These are phyloP conservation scores for Aspidapion aeneum DNA, from an alignment of 2,888 invertebrate genomes.

Conservation along the genomic window DNA sequence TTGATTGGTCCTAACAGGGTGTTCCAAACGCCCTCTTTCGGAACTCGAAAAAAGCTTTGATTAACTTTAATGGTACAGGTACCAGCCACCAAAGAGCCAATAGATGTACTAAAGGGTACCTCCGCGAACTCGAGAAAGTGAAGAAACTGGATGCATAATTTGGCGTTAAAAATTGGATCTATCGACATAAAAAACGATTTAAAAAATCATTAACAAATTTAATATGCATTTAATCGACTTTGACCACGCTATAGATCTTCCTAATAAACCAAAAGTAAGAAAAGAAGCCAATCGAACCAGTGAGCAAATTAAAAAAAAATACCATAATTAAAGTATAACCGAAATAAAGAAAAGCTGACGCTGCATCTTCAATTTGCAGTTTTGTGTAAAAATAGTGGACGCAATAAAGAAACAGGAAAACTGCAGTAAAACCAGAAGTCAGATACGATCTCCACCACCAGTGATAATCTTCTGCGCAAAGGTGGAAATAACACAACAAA, in stretches of 20 bases:
- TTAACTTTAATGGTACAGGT: conserved; percentile 96
- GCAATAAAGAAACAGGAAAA: conserved; percentile 96
- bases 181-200: too few relatives aligned
- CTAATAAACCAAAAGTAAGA: conserved; percentile 99
- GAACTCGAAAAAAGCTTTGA: conserved; percentile 98
- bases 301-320: conserved; percentile 95
- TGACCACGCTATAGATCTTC: conserved; percentile 97
- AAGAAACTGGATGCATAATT: too few relatives aligned
- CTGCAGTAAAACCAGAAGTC: conserved; percentile 95
- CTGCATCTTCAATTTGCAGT: conserved; percentile 89
- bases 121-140: conserved; percentile 99
- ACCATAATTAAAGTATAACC: conserved; percentile 99
- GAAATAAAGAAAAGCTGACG: conserved; percentile 96
- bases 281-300: conserved; percentile 96
- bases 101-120: conserved; percentile 95
- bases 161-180: too few relatives aligned
- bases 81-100: conserved; percentile 97
- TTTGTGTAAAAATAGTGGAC: conserved; percentile 98
- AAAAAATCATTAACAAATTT: too few relatives aligned
- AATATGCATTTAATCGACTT: conserved; percentile 88
- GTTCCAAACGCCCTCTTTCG: conserved; percentile 92
- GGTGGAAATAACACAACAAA: conserved; percentile 96
- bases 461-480: conserved; percentile 99
- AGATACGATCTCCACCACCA: conserved; percentile 98
- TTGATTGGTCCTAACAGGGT: conserved; percentile 97